phyloP scores from a whole-genome alignment of 2,888 invertebrate species.

The Heterodera filipjevi region DNA sequence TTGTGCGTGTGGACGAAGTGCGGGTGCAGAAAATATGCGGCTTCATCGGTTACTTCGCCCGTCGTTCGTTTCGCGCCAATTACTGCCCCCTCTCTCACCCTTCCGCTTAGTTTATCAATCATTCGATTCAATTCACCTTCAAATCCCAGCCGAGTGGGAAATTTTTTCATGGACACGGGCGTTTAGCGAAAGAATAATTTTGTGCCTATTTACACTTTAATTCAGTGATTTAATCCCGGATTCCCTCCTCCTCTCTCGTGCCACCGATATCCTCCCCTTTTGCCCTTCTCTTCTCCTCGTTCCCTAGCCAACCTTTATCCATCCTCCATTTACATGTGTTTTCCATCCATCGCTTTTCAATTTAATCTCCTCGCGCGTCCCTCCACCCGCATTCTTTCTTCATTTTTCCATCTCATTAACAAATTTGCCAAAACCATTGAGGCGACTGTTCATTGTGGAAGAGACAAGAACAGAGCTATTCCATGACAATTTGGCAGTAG shows the following conservation, averaged over 20 bases:
- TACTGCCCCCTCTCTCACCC: not conserved
- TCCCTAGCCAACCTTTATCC: constrained; percentile 6
- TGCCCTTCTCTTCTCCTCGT: not conserved
- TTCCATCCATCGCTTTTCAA: not conserved
- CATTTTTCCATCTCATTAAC: not conserved
- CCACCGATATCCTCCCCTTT: not conserved
- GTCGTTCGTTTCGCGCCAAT: not conserved
- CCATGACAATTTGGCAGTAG: too few species aligned
- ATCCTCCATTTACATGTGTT: not conserved
- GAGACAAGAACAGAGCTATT: too few species aligned
- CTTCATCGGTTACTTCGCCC: not conserved
- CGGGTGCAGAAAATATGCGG: not conserved
- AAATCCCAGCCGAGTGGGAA: not conserved
- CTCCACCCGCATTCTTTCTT: not conserved
- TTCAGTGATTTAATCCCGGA: not conserved
- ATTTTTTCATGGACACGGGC: not conserved
- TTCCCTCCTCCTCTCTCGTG: not conserved
- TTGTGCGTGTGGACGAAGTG: not conserved
- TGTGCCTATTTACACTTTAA: not conserved
- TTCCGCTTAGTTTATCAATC: not conserved
- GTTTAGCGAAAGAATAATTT: not conserved
- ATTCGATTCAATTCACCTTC: not conserved
- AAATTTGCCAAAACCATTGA: not conserved
- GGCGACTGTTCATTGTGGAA: too few species aligned
- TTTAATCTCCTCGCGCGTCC: not conserved